Evolutionary conservation across 53 echinoderm and acorn worm species (phyloP).

Genomic region (Luidia sarsii): DNA sequence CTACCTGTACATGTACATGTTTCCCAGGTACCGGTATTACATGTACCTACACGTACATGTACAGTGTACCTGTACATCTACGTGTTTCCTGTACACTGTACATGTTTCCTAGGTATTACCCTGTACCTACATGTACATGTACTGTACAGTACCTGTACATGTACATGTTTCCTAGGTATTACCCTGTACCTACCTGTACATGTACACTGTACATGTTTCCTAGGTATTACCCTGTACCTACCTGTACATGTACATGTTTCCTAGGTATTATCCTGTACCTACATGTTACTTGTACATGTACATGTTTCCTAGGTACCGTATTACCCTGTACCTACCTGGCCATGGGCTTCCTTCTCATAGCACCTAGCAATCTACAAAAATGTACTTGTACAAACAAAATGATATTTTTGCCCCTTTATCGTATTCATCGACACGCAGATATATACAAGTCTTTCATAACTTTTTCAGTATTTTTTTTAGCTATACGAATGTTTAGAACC

Average conservation of each 20-base stretch:
- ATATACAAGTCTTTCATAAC: constrained; percentile 52
- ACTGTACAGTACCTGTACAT: too few species aligned
- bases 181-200: constrained; percentile 24
- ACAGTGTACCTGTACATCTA: too few species aligned
- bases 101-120: not conserved
- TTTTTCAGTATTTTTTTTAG: not conserved
- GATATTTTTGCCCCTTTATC: not conserved
- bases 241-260: not conserved
- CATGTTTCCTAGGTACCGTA: not conserved
- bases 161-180: not conserved
- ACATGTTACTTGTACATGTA: not conserved
- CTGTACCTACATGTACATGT: too few species aligned
- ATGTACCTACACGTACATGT: too few species aligned
- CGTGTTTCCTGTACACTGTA: too few species aligned
- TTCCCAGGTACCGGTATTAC: not conserved
- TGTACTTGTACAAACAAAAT: too few species aligned
- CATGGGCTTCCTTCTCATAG: constrained; percentile 30
- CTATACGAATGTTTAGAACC: too few species aligned
- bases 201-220: not conserved
- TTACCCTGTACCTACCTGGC: not conserved
- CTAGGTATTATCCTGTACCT: not conserved
- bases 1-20: not conserved
- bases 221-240: not conserved
- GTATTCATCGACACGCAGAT: not conserved
- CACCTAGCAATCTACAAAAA: constrained; percentile 21